Percentiles rank a stretch among this genome's conserved stretches.
Evolutionary conservation across 2,113 vertebrate species (phyloP).

Genomic region (Prionailurus bengalensis): DNA sequence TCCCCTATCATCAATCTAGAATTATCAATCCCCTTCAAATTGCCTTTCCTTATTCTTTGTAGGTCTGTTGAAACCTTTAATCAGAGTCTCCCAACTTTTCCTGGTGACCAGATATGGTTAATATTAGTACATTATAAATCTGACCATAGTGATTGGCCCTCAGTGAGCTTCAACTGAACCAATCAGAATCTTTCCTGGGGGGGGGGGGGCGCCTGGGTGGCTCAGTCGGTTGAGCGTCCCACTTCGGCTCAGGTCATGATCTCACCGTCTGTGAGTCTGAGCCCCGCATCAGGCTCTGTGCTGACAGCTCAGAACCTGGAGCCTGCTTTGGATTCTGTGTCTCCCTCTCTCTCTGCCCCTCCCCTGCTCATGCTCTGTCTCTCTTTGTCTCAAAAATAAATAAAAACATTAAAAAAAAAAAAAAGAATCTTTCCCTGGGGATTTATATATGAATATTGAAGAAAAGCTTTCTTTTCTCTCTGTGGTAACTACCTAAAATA

Average conservation of each 20-base stretch:
- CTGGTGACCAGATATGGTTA: neutral
- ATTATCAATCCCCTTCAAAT: neutral
- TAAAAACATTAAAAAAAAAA: no score
- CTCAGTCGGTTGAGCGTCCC: no score
- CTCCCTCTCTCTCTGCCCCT: no score
- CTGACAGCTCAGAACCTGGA: no score
- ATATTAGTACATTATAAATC: neutral
- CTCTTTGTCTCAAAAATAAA: no score
- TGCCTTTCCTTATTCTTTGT: neutral
- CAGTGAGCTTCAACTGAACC: neutral
- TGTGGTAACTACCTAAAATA: neutral
- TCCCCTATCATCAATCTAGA: neutral
- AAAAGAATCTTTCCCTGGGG: neutral
- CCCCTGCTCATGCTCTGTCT: no score
- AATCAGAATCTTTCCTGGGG: neutral
- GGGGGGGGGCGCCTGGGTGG: no score
- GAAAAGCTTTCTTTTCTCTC: neutral
- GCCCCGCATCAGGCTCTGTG: no score
- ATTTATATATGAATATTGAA: neutral
- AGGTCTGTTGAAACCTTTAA: conserved; percentile 27
- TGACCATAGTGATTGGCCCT: neutral
- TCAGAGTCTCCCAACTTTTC: neutral
- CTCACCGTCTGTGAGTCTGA: no score
- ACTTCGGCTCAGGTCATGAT: no score
- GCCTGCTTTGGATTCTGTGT: no score